Base-by-base conservation (phyloP, 2,888 invertebrate species). In the Apodemia duryi region DNA sequence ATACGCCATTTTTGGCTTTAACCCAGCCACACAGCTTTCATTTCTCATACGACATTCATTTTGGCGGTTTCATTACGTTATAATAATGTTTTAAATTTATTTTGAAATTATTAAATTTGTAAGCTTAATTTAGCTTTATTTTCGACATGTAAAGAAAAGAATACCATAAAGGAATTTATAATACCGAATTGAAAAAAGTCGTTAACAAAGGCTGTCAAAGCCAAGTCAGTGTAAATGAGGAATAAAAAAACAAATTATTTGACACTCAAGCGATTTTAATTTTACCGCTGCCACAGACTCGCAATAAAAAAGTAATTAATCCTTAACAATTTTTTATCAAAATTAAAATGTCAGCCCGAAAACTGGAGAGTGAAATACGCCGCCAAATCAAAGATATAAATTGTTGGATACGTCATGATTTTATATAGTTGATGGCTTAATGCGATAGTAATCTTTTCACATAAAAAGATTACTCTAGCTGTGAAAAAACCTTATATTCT, bases 221-320 rank as follows among this genome's bases (percentile, higher is more conserved):
- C 28, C 54, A 54, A 54, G 21, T 29, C 54, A 54, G 29, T 54
- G 54, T 10, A 54, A 54, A 54, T 54, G 54, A 54, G 29, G 54
- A 54, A 64, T 49, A 46, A 51, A 66, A 68, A 66, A 63, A 63
- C 65, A 69, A 68, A 72, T 72, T 70, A 71, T 72, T 71, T 69
- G 67, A 68, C 69, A 72, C 72, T 68, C 66, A 71, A 68, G 66
- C 67, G 68, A 66, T 70, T 71, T 70, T 72, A 70, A 72, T 72
- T 68, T 68, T 67, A 63, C 66, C 64, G 65, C 67, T 63, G 46
- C 46, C 43, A 61, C 65, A 61, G 67, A 65, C 63, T 66, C 69
- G 70, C 68, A 68, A 71, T 71, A 69, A 70, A 71, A 69, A 67
- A 66, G 67, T 71, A 70, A 72, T 72, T 72, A 72, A 70, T 69